These are phyloP conservation scores for Bursaphelenchus mucronatus DNA, from an alignment of 1,140 invertebrate genomes.

Conservation along the genomic window DNA sequence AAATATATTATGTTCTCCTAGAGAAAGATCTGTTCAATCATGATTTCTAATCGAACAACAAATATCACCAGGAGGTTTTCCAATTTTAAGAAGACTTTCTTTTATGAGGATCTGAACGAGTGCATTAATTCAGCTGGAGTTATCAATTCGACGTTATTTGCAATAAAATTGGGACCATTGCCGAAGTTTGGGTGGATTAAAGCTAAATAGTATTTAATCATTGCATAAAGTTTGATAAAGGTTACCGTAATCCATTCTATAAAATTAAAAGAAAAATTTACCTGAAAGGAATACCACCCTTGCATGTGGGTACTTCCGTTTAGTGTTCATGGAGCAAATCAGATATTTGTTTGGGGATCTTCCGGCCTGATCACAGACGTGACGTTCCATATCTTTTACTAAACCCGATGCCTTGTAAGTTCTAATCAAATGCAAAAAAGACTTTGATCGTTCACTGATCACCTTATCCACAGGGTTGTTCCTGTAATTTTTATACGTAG, in stretches of 20 bases:
- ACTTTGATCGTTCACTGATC: too few species aligned
- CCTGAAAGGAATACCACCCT: constrained; percentile 1
- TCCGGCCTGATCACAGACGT: not conserved
- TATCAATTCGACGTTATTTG: not conserved
- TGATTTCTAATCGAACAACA: too few species aligned
- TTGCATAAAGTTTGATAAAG: not conserved
- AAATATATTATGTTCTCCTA: too few species aligned
- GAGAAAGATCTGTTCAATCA: too few species aligned
- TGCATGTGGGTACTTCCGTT: not conserved
- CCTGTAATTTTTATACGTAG: too few species aligned
- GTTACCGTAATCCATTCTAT: too few species aligned
- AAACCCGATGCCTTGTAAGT: not conserved
- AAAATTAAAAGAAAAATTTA: not conserved
- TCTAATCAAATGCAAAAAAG: too few species aligned
- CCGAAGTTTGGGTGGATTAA: not conserved
- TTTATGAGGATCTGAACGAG: not conserved
- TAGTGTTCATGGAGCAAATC: constrained; percentile 1
- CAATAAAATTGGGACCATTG: not conserved
- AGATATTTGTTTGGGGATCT: constrained; percentile 8
- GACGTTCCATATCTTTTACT: not conserved
- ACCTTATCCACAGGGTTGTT: too few species aligned
- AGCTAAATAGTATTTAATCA: not conserved
- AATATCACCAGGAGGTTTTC: too few species aligned
- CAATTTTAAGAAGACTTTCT: too few species aligned
- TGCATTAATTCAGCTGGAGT: not conserved